Percentiles rank a stretch among this genome's conserved stretches.
phyloP scores from a whole-genome alignment of 35 echinoderm and acorn worm species.

The Acanthaster planci region DNA sequence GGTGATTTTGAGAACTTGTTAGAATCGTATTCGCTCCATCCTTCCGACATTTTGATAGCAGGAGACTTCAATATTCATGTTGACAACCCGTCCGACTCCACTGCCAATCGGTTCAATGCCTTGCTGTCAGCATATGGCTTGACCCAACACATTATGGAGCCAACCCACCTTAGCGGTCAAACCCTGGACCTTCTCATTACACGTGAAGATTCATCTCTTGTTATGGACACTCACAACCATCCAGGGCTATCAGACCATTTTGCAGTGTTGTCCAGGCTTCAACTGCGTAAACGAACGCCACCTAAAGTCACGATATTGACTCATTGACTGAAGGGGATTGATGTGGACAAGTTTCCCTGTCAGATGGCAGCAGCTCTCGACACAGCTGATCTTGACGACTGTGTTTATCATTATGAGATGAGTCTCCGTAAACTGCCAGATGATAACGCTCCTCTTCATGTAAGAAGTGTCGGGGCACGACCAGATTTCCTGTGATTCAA shows the following conservation, averaged over 20 bases:
- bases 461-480: constrained; percentile 1
- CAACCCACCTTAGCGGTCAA: constrained; percentile 36
- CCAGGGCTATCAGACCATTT: constrained; percentile 48
- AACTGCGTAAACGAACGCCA: neutral
- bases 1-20: constrained; percentile 16
- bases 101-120: constrained; percentile 28
- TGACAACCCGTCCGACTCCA: neutral
- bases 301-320: neutral
- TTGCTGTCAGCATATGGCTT: neutral
- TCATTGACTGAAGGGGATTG: constrained; percentile 22
- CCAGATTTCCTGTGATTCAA: constrained; percentile 41
- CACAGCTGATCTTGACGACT: neutral
- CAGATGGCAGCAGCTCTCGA: neutral
- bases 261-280: constrained; percentile 14
- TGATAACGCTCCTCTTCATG: constrained; percentile 30
- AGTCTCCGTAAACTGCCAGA: constrained; percentile 10
- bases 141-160: constrained; percentile 20
- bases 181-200: constrained; percentile 43
- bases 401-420: constrained; percentile 14
- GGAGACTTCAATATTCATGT: constrained; percentile 48
- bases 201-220: constrained; percentile 15
- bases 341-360: neutral
- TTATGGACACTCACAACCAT: constrained; percentile 10
- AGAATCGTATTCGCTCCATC: neutral
- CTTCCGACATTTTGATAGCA: constrained; percentile 29